A percentile compares a stretch with the other conserved stretches of the same genome.
Evolutionary conservation across 2,113 vertebrate species (phyloP).

Genomic region (Pseudopodoces humilis): DNA sequence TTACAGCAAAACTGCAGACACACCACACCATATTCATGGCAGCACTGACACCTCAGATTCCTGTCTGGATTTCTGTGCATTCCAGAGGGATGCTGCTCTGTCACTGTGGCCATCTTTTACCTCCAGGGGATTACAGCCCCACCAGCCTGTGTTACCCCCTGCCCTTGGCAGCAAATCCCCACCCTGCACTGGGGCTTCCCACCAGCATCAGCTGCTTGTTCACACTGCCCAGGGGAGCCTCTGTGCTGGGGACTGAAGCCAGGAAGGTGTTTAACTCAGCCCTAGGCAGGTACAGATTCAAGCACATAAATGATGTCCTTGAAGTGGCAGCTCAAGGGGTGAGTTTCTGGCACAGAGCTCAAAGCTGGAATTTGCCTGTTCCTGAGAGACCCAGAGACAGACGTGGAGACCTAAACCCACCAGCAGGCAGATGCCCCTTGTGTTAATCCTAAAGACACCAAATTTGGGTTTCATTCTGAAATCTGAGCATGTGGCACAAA

Average conservation of each 20-base stretch:
- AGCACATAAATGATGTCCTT: neutral
- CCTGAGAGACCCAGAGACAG: neutral
- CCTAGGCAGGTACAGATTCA: neutral
- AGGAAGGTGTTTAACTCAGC: neutral
- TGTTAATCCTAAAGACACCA: neutral
- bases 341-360: neutral
- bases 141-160: neutral
- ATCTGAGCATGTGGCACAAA: neutral
- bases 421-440: neutral
- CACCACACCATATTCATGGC: fast-evolving
- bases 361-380: neutral
- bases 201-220: neutral
- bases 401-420: neutral
- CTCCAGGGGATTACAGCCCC: neutral
- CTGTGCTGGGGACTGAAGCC: neutral
- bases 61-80: neutral
- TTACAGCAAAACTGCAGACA: neutral
- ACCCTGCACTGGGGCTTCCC: neutral
- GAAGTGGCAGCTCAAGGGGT: neutral
- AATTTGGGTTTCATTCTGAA: neutral
- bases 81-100: neutral
- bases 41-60: neutral
- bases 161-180: neutral
- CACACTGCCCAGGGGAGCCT: neutral
- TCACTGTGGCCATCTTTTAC: neutral